Base-by-base conservation (phyloP, 1,140 invertebrate species). In the Delia radicum region DNA sequence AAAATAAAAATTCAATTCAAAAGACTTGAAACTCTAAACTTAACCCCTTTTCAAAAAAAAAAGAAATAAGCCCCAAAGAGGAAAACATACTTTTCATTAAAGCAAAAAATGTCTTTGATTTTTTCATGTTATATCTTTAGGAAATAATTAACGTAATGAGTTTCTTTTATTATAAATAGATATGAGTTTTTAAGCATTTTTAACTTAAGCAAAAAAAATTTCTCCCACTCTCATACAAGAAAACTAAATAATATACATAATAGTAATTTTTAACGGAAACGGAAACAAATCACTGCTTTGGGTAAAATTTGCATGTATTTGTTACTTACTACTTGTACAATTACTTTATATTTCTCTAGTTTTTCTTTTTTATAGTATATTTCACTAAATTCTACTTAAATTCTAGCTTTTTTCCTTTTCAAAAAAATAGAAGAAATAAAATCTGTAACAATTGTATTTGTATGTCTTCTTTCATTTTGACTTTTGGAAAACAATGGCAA, bases 101-200 rank as follows among this genome's bases (percentile, higher is more conserved):
- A 33, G 12, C 4, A 33, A 4, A 33, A 33, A 33, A 33, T 12
- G 31, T 33, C 5, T 48, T 55, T 55, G 37, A 18, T 18, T 15
- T 48, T 18, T 8, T 18, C n/a, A 21, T n/a, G 21, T 21, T 33
- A 3, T 33, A 33, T 33, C 6, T 69, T 8, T 18, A 21, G 15
- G 63, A 67, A 33, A 33, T 67, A 67, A 67, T 67, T 67, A 33
- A 69, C n/a, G 24, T 69, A 69, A 69, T 69, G n/a, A 24, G 18
- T 21, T 37, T 0, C 29, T 18, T 13, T 33, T 67, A 15, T 18
- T 18, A 27, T 24, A 62, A 62, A 8, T 62, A 62, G 24, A 26
- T 10, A 10, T 33, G 31, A 33, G 2, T 42, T 42, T 42, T 15
- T 13, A 42, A 42, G 8, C 12, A 13, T 13, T 42, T 42, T 42